phyloP scores from a whole-genome alignment of 92 coral and sea anemone species.

The Chrysogorgia sp. region DNA sequence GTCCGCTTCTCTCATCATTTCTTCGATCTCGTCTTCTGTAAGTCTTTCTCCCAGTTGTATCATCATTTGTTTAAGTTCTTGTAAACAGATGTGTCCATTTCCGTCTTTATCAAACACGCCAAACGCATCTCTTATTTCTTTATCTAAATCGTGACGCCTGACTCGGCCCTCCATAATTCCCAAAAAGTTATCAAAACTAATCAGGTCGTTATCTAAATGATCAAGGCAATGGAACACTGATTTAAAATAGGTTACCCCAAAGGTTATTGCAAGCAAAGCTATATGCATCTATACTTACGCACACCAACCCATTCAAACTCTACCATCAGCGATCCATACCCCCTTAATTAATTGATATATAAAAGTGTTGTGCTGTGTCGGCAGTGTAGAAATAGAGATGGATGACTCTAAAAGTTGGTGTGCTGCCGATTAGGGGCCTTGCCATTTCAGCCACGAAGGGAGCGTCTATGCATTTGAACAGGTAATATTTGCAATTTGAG shows the following conservation, averaged over 20 bases:
- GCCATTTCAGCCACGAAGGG: too few species aligned
- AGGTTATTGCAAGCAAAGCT: too few species aligned
- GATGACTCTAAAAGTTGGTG: too few species aligned
- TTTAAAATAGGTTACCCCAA: neutral
- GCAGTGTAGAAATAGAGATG: too few species aligned
- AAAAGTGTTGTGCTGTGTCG: too few species aligned
- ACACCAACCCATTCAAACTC: too few species aligned
- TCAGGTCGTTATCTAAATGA: neutral
- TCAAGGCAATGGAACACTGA: neutral
- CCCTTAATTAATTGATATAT: too few species aligned
- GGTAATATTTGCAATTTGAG: too few species aligned
- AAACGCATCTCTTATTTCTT: slow-evolving; percentile 89
- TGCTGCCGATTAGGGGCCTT: too few species aligned
- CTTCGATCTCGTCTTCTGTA: slow-evolving; percentile 91
- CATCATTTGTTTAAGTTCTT: slow-evolving; percentile 74
- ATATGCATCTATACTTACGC: too few species aligned
- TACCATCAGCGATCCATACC: too few species aligned
- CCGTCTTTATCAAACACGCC: slow-evolving; percentile 88
- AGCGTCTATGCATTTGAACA: too few species aligned
- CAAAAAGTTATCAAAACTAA: slow-evolving; percentile 13
- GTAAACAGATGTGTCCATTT: slow-evolving; percentile 75
- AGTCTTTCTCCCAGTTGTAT: slow-evolving; percentile 71
- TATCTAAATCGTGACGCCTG: slow-evolving; percentile 16
- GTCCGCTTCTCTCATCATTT: slow-evolving; percentile 91
- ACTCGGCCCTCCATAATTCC: slow-evolving; percentile 6